phyloP scores from a whole-genome alignment of 2,888 invertebrate species.

The Stenchaetothrips biformis region DNA sequence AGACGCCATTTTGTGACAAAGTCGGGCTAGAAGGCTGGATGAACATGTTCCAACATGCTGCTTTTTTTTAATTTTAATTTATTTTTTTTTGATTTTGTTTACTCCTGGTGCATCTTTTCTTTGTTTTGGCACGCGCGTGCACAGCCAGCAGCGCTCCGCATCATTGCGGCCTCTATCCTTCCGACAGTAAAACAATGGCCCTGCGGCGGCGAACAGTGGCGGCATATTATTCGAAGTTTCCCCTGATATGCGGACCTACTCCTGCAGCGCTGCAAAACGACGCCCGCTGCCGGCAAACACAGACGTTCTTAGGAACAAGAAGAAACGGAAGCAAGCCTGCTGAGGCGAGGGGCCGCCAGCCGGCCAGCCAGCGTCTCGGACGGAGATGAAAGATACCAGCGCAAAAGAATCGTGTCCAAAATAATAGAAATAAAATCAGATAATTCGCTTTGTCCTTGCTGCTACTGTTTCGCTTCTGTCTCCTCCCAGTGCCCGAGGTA shows the following conservation, averaged over 20 bases:
- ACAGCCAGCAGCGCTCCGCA: no score
- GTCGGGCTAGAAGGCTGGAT: no score
- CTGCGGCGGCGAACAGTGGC: background rate
- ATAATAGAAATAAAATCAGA: slow-evolving; percentile 20
- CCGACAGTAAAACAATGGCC: no score
- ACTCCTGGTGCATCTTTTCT: no score
- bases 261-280: background rate
- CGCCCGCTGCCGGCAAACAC: background rate
- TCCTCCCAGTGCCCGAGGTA: background rate
- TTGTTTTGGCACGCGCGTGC: no score
- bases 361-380: slow-evolving; percentile 13
- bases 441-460: slow-evolving; percentile 14
- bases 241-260: background rate
- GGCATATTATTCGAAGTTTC: background rate
- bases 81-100: no score
- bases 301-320: slow-evolving; percentile 22
- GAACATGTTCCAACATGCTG: no score
- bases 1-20: no score
- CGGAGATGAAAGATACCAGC: slow-evolving; percentile 10
- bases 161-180: no score
- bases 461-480: background rate
- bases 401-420: slow-evolving; percentile 20
- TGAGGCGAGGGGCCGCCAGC: background rate
- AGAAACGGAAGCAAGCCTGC: background rate
- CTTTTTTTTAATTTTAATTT: no score